Evolutionary conservation across 2,888 invertebrate species (phyloP), one percentile per base, ranked within the genome.

Genomic region (Ormyrus pomaceus): DNA sequence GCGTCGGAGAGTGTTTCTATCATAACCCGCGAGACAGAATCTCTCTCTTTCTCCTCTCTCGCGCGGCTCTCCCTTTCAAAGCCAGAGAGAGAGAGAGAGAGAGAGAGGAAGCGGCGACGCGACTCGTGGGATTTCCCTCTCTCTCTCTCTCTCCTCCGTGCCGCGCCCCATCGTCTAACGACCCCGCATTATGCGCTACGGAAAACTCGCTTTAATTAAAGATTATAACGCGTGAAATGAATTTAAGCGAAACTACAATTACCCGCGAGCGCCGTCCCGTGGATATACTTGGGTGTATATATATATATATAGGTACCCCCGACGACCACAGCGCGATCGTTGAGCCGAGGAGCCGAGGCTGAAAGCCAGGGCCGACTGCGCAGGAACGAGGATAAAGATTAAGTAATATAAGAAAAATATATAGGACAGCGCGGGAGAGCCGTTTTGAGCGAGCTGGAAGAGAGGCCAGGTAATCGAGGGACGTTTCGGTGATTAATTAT

Each of bases 141-240:
- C 19, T 19, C 19, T 19, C 51, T 53, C 51, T 34, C 75, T 68
- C 61, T 48, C 6, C 70, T 81, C 82, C 79, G 82, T 82, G 19
- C 72, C 62, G 55, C 55, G 64, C 19, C 48, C 66, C 75, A 79
- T 83, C 85, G 85, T 86, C 85, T 87, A 87, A 87, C 86, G 86
- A 88, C 83, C 84, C 83, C 84, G 85, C 85, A 86, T 88, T 87
- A 86, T 86, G 84, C 85, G 82, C 85, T 81, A 80, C 81, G 84
- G 86, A 86, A 86, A 85, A 86, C 84, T 85, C 84, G 80, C 82
- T 86, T 87, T 87, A 87, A 88, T 88, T 88, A 88, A 88, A 87
- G 86, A 88, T 87, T 87, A 87, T 88, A 87, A 87, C 85, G 88
- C 86, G 86, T 86, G 85, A 87, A 88, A 87, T 85, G 86, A 87